Conservation (phyloP, 2,888 invertebrate genomes). For the Coecobrya sp. region DNA sequence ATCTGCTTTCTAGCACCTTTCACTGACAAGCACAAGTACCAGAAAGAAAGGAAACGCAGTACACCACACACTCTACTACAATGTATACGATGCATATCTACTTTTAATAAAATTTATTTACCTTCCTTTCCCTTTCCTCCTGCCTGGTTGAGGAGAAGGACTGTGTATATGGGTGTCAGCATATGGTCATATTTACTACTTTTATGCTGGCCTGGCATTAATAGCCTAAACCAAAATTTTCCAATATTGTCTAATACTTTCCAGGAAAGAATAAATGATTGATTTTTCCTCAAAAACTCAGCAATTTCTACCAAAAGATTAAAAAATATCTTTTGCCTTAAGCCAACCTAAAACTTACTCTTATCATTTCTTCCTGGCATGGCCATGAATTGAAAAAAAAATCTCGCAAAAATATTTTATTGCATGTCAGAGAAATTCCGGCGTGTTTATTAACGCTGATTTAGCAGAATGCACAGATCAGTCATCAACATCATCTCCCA, state of each 20-base stretch:
- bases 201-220: slow-evolving; percentile 48
- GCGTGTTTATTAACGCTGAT: slow-evolving; percentile 48
- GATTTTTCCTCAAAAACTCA: slow-evolving; percentile 57
- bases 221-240: slow-evolving; percentile 54
- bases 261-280: slow-evolving; percentile 48
- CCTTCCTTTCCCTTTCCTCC: slow-evolving; percentile 5
- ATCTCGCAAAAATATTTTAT: slow-evolving; percentile 49
- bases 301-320: slow-evolving; percentile 15
- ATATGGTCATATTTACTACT: slow-evolving; percentile 45
- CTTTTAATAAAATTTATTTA: slow-evolving; percentile 60
- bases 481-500: slow-evolving; percentile 8
- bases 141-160: slow-evolving; percentile 19
- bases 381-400: slow-evolving; percentile 18
- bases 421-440: slow-evolving; percentile 10
- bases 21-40: slow-evolving; percentile 49
- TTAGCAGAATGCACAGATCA: slow-evolving; percentile 38
- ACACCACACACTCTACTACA: not conserved
- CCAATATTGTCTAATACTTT: slow-evolving; percentile 48
- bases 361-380: no score
- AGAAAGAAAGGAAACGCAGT: not conserved
- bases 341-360: no score
- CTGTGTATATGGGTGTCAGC: not conserved
- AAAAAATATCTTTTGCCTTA: not conserved
- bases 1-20: slow-evolving; percentile 70
- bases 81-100: not conserved